A percentile compares a stretch with the other conserved stretches of the same genome.
Conservation (phyloP, 2,797 vertebrate species). For the Podarcis siculus region DNA sequence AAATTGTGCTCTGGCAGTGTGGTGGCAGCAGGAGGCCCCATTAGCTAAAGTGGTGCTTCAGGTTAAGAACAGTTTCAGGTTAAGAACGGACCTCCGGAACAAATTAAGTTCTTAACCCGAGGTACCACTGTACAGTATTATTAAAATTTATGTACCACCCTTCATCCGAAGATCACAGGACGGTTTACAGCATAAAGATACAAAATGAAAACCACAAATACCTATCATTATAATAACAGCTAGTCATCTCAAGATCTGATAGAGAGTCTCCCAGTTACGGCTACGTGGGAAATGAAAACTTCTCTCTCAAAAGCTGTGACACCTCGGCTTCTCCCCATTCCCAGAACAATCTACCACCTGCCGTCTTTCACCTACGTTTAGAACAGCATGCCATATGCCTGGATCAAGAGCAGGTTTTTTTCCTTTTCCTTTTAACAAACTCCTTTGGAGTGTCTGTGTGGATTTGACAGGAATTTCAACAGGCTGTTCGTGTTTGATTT, state of each 20-base stretch:
- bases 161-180: too few relatives aligned
- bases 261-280: background rate
- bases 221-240: too few relatives aligned
- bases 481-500: background rate
- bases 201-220: too few relatives aligned
- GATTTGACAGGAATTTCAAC: background rate
- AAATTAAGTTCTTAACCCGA: too few relatives aligned
- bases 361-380: background rate
- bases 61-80: too few relatives aligned
- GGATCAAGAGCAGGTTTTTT: constrained; percentile 20
- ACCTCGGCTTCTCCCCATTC: background rate
- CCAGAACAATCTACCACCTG: background rate
- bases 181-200: too few relatives aligned
- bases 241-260: background rate
- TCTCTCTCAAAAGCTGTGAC: background rate
- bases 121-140: too few relatives aligned
- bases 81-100: too few relatives aligned
- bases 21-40: too few relatives aligned
- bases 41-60: too few relatives aligned
- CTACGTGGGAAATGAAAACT: background rate
- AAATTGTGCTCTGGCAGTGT: too few relatives aligned
- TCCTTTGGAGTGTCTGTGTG: background rate
- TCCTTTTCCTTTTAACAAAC: background rate
- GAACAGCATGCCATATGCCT: background rate
- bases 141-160: too few relatives aligned